Conservation (phyloP, 2,113 vertebrate species). For the Galbula dea region DNA sequence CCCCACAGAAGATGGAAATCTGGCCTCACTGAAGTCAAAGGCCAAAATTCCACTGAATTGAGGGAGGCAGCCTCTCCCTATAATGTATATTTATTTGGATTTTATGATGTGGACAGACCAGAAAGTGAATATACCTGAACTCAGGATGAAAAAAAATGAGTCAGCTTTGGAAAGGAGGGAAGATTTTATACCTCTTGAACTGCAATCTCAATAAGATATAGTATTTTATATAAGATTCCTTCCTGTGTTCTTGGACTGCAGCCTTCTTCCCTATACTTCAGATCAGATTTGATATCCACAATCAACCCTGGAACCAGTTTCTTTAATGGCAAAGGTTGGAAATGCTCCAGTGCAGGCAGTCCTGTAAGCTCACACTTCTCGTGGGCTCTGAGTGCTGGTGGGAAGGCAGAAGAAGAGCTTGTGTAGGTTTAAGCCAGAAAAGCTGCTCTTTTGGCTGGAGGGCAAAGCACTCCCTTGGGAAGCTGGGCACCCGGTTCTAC, state of each 20-base stretch:
- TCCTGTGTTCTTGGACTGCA: not conserved
- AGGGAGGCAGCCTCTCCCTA: not conserved
- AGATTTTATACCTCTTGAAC: not conserved
- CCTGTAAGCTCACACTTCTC: not conserved
- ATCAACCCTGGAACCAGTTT: not conserved
- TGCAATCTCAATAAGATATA: not conserved
- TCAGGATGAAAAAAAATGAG: not conserved
- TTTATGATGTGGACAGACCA: not conserved
- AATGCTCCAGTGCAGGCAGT: not conserved
- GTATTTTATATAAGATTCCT: conserved; percentile 39
- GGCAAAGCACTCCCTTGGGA: conserved; percentile 51
- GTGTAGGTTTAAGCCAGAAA: conserved; percentile 40
- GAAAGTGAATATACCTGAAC: not conserved
- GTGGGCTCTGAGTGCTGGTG: not conserved
- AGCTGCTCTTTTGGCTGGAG: conserved; percentile 39
- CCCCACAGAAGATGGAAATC: not conserved
- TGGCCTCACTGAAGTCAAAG: not conserved
- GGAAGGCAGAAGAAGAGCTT: not conserved
- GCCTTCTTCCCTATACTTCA: conserved; percentile 20
- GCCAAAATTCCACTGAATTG: not conserved
- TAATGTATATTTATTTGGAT: not conserved
- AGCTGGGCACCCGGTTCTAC: conserved; percentile 41
- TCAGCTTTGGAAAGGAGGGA: not conserved
- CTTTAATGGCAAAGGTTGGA: not conserved
- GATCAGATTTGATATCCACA: conserved; percentile 25